Conservation (phyloP, 2,888 invertebrate genomes). For the Brachyptera putata region DNA sequence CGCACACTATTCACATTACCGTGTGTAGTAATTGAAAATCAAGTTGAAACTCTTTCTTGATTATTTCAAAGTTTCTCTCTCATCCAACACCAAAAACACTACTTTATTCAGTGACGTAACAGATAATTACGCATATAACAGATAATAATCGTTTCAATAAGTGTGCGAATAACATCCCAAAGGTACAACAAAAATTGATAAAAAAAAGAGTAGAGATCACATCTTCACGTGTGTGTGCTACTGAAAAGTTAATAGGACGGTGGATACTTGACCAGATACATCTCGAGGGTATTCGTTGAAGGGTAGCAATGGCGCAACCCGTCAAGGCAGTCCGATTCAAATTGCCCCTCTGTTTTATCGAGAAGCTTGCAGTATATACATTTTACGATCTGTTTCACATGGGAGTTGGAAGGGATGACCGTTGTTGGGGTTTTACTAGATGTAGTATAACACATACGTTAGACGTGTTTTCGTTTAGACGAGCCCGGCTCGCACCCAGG, state of each 20-base stretch:
- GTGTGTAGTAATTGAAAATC: no score
- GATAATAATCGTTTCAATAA: constrained; percentile 1
- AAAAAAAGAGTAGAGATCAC: constrained; percentile 3
- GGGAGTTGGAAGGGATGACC: constrained; percentile 16
- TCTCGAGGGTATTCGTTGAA: constrained; percentile 10
- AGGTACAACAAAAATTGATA: constrained; percentile 9
- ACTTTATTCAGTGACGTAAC: no score
- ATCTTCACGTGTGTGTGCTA: background rate
- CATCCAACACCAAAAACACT: no score
- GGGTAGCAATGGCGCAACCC: background rate
- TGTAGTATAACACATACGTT: constrained; percentile 16
- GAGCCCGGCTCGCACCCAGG: no score
- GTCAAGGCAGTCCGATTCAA: constrained; percentile 18
- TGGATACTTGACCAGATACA: constrained; percentile 4
- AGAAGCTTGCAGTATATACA: constrained; percentile 9
- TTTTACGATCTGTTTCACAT: constrained; percentile 12
- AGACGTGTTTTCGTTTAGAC: no score
- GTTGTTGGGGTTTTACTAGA: constrained; percentile 18
- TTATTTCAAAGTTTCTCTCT: no score
- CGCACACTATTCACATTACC: no score
- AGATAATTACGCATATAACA: no score
- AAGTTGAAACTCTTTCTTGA: no score
- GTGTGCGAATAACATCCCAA: background rate
- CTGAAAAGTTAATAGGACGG: constrained; percentile 19
- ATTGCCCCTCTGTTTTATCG: constrained; percentile 19